Base-by-base conservation (phyloP, 2,888 invertebrate species). In the Pinctada fucata region DNA sequence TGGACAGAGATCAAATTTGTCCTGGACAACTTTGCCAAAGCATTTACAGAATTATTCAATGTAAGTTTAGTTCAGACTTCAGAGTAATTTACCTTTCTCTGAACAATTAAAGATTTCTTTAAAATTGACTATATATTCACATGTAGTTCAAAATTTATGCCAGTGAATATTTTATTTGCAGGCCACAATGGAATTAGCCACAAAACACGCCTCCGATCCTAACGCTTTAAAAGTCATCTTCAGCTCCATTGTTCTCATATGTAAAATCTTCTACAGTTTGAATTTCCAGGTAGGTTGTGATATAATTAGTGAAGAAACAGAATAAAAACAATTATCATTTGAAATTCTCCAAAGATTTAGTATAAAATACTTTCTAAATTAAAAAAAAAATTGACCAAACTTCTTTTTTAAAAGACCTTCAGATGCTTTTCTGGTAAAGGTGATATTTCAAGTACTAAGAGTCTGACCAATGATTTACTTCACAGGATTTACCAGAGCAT, bases 1-100 rank as follows among this genome's bases (percentile, higher is more conserved):
- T 99, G 99, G 99, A 95, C 95, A 74, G 99, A 99, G 93, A 99
- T 99, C 82, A 98, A 98, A 92, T 96, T 97, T 93, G 99, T 99
- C 0, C 93, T 99, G 84, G 97, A 97, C 80, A 96, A 96, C 87
- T 96, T 99, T 93, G 98, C 99, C 0, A 95, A 96, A 88, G 97
- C 99, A 0, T 94, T 99, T 64, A 99, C 99, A 0, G 96, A 97
- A 92, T 94, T 99, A 3, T 96, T 98, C 92, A 94, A 95, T 93
- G 97, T 97, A 93, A 94, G 93, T 83, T 31, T 31, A 31, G 31
- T 31, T 31, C 31, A 31, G 31, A 31, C 31, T 31, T 31, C 31
- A 31, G 31, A 31, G 31, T 31, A 31, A 31, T 31, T 31, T 31
- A 31, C 31, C 31, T 31, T 31, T 31, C 31, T 31, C 31, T 31